Evolutionary conservation across 1,140 invertebrate species (phyloP).

Genomic region (Anoplophora glabripennis): DNA sequence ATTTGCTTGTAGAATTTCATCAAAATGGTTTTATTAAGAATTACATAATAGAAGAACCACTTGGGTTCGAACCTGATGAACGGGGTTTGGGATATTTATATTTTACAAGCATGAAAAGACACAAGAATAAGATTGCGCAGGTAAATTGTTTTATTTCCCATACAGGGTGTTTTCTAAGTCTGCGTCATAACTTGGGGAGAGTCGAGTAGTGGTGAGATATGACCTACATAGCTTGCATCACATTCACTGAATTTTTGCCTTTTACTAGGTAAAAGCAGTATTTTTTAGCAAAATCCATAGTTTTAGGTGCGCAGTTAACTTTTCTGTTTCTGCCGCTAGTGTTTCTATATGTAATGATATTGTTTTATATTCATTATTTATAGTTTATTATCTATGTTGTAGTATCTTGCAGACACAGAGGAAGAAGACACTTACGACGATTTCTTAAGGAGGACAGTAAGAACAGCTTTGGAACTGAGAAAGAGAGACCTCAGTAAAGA

Average conservation of each 20-base stretch:
- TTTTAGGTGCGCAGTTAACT: no score
- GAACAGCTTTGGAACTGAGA: conserved; percentile 32
- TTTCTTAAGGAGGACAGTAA: conserved; percentile 21
- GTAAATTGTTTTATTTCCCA: conserved; percentile 18
- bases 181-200: no score
- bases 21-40: no score
- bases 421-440: conserved; percentile 27
- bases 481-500: conserved; percentile 18
- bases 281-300: no score
- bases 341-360: background rate
- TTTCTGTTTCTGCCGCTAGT: background rate
- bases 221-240: no score
- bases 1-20: no score
- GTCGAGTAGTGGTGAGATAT: no score
- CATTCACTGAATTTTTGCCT: no score
- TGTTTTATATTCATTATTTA: background rate
- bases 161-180: no score
- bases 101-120: conserved; percentile 20
- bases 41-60: no score
- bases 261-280: no score
- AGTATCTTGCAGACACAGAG: conserved; percentile 27
- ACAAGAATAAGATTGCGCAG: conserved; percentile 22
- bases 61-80: conserved; percentile 1
- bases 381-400: conserved; percentile 7
- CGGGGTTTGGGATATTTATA: conserved; percentile 20